A percentile compares a stretch with the other conserved stretches of the same genome.
phyloP scores from a whole-genome alignment of 1,140 invertebrate genomes.

The Babylonia areolata region DNA sequence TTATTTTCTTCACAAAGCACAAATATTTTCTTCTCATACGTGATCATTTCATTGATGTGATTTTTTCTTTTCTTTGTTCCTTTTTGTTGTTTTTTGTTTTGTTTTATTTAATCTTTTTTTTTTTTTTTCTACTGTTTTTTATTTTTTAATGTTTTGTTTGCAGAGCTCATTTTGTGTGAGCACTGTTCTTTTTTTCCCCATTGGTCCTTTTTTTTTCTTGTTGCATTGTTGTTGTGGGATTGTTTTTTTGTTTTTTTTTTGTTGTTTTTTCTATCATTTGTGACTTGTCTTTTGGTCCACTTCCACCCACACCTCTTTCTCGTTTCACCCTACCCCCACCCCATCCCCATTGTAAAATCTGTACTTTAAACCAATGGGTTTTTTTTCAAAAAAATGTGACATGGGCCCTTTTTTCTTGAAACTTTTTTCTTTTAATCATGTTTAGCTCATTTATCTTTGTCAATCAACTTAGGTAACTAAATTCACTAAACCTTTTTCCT shows the following conservation, averaged over 20 bases:
- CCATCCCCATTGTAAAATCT: constrained; percentile 8
- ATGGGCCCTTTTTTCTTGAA: too few species aligned
- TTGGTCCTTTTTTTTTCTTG: constrained; percentile 11
- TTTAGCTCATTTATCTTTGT: too few species aligned
- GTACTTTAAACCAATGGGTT: too few species aligned
- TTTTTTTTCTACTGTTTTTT: constrained; percentile 15
- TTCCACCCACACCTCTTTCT: background rate
- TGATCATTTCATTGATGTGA: background rate
- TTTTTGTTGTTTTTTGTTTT: constrained; percentile 13
- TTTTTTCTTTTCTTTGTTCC: constrained; percentile 18
- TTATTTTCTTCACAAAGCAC: constrained; percentile 10
- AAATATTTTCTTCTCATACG: background rate
- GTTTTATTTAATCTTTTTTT: background rate
- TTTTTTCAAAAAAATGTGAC: too few species aligned
- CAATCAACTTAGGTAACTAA: too few species aligned
- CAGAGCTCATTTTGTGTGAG: too few species aligned
- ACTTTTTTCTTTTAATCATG: too few species aligned
- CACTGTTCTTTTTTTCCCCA: background rate
- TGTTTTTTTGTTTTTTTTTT: too few species aligned
- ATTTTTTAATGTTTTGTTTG: constrained; percentile 9
- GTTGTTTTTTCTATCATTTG: too few species aligned
- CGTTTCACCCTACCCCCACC: too few species aligned
- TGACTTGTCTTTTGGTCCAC: background rate
- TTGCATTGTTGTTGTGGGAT: too few species aligned
- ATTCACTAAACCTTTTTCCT: too few species aligned